Evolutionary conservation across 2,888 invertebrate genomes (phyloP).

Genomic region (Hoplodrina blanda): DNA sequence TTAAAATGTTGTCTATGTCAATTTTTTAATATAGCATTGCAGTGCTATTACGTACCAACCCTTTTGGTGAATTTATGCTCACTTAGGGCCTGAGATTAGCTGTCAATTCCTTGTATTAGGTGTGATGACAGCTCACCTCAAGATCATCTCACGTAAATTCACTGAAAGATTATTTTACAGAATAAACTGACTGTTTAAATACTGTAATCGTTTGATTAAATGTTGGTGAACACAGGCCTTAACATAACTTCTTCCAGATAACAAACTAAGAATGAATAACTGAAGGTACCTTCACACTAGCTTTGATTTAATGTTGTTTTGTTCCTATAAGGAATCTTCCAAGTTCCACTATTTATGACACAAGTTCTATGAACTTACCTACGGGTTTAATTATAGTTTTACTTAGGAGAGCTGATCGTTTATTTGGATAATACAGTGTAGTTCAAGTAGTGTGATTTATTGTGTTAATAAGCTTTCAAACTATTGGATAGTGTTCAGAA

Average conservation of each 20-base stretch:
- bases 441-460: slow-evolving; percentile 22
- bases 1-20: no score
- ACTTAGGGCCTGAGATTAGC: no score
- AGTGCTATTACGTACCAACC: no score
- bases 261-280: slow-evolving; percentile 49
- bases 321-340: slow-evolving; percentile 73
- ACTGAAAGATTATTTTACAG: no score
- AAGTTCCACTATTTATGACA: slow-evolving; percentile 77
- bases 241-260: slow-evolving; percentile 40
- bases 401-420: slow-evolving; percentile 32
- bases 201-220: not conserved
- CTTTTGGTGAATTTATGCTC: no score
- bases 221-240: not conserved
- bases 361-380: slow-evolving; percentile 68
- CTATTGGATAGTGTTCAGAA: not conserved
- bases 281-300: slow-evolving; percentile 49
- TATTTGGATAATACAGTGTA: slow-evolving; percentile 19
- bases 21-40: no score
- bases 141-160: no score
- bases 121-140: no score
- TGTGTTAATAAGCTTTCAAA: slow-evolving; percentile 11
- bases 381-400: slow-evolving; percentile 60
- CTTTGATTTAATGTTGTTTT: slow-evolving; percentile 77
- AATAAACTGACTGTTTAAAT: not conserved
- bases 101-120: no score